Evolutionary conservation across 2,797 vertebrate genomes (phyloP).

Genomic region (Salarias fasciatus): DNA sequence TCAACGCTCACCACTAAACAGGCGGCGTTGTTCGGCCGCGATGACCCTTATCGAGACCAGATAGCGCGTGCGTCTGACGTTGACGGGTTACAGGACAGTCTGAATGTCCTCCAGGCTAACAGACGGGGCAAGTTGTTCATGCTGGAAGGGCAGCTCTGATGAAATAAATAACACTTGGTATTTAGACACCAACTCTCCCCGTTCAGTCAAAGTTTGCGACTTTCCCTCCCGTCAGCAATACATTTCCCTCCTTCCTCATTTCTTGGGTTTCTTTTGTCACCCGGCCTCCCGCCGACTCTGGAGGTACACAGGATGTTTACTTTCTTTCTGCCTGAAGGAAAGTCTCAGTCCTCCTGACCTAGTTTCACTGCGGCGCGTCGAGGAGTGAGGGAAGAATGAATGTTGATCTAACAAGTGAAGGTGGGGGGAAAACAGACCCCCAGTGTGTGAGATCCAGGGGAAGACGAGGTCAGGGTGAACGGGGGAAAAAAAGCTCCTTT

Average conservation of each 20-base stretch:
- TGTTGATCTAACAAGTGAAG: slow-evolving; percentile 57
- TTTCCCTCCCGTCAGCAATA: slow-evolving; percentile 13
- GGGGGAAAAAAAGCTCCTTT: slow-evolving; percentile 16
- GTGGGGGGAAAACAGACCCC: slow-evolving; percentile 61
- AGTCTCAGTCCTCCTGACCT: slow-evolving; percentile 77
- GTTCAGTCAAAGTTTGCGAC: background rate
- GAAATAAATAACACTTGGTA: background rate
- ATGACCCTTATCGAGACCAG: slow-evolving; percentile 7
- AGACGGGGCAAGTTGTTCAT: no score
- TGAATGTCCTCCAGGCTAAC: no score
- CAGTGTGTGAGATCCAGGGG: slow-evolving; percentile 44
- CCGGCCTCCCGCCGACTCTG: slow-evolving; percentile 56
- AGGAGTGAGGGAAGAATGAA: slow-evolving; percentile 57
- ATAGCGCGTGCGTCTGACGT: background rate
- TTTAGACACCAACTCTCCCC: slow-evolving; percentile 5
- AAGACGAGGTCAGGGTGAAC: slow-evolving; percentile 27
- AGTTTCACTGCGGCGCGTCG: slow-evolving; percentile 64
- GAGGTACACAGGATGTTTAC: slow-evolving; percentile 76
- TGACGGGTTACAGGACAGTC: no score
- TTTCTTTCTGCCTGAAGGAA: slow-evolving; percentile 65
- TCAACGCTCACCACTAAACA: slow-evolving; percentile 4
- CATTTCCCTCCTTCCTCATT: slow-evolving; percentile 36
- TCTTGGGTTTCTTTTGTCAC: slow-evolving; percentile 45
- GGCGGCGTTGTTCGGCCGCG: background rate
- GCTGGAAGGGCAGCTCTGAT: no score